These are phyloP conservation scores for Lordiphosa collinella DNA, from an alignment of 1,140 invertebrate genomes.

Conservation along the genomic window DNA sequence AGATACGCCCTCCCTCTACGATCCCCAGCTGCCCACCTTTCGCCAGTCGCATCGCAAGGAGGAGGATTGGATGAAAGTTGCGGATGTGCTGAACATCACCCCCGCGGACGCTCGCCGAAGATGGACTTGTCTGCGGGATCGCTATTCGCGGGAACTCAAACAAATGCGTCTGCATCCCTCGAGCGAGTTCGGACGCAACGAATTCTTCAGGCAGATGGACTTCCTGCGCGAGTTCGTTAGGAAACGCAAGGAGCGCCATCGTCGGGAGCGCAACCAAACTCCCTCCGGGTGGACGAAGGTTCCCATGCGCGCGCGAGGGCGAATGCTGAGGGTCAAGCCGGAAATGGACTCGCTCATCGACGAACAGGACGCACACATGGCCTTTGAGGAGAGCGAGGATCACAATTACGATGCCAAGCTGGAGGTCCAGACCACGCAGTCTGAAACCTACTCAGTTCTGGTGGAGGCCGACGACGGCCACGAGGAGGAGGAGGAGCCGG, in stretches of 20 bases:
- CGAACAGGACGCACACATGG: constrained; percentile 34
- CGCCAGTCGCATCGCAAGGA: constrained; percentile 64
- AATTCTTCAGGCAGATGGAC: constrained; percentile 71
- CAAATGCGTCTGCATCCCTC: constrained; percentile 62
- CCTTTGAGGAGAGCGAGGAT: constrained; percentile 53
- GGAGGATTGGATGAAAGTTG: constrained; percentile 65
- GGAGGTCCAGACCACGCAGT: constrained; percentile 51
- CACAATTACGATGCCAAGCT: constrained; percentile 51
- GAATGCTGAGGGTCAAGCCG: constrained; percentile 10
- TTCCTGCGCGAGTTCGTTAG: constrained; percentile 65
- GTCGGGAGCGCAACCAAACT: constrained; percentile 52
- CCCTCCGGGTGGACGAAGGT: constrained; percentile 46
- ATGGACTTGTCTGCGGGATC: constrained; percentile 67
- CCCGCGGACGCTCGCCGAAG: constrained; percentile 53
- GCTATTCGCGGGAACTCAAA: constrained; percentile 65
- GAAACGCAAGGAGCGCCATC: constrained; percentile 43
- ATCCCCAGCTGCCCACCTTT: constrained; percentile 55
- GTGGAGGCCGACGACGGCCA: constrained; percentile 58
- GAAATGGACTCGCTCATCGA: constrained; percentile 37
- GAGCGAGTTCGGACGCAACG: constrained; percentile 60
- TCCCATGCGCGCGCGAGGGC: constrained; percentile 11
- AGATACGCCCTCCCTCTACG: constrained; percentile 61
- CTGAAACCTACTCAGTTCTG: constrained; percentile 57
- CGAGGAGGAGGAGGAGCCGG: constrained; percentile 21
- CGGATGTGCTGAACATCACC: constrained; percentile 48